These are phyloP conservation scores for Sinocyclocheilus anshuiensis DNA, from an alignment of 2,113 vertebrate species.

Conservation along the genomic window DNA sequence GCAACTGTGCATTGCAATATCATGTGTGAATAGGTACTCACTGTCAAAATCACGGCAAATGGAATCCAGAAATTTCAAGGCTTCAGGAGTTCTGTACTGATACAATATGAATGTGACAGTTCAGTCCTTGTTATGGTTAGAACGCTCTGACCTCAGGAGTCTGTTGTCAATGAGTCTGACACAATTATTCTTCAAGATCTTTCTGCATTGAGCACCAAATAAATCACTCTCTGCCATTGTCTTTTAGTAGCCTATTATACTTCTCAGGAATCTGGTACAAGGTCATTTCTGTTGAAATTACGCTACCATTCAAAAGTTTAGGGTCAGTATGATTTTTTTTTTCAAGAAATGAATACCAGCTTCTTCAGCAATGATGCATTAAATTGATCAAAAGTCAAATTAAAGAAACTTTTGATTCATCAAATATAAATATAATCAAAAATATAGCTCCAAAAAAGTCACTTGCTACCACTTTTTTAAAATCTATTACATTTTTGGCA, in stretches of 20 bases:
- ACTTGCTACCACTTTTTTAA: too few species aligned
- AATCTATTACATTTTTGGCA: too few species aligned
- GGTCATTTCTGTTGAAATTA: neutral
- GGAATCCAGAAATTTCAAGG: neutral
- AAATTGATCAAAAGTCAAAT: too few species aligned
- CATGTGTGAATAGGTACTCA: neutral
- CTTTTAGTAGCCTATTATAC: neutral
- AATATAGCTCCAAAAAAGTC: too few species aligned
- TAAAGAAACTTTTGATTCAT: too few species aligned
- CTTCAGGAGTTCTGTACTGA: neutral
- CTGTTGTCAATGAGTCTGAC: neutral
- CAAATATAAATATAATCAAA: too few species aligned
- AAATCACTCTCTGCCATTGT: neutral
- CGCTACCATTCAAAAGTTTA: neutral
- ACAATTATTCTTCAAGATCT: neutral
- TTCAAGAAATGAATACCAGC: too few species aligned
- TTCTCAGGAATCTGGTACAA: neutral
- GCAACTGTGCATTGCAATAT: neutral
- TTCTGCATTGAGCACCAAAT: neutral
- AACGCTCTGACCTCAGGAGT: neutral
- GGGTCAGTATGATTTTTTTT: neutral
- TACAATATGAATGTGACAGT: too few species aligned
- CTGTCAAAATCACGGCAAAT: neutral
- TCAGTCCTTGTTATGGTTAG: neutral
- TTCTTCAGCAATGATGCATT: too few species aligned